Evolutionary conservation across 2,888 invertebrate species (phyloP).

Genomic region (Eueremaeus valkanovi): DNA sequence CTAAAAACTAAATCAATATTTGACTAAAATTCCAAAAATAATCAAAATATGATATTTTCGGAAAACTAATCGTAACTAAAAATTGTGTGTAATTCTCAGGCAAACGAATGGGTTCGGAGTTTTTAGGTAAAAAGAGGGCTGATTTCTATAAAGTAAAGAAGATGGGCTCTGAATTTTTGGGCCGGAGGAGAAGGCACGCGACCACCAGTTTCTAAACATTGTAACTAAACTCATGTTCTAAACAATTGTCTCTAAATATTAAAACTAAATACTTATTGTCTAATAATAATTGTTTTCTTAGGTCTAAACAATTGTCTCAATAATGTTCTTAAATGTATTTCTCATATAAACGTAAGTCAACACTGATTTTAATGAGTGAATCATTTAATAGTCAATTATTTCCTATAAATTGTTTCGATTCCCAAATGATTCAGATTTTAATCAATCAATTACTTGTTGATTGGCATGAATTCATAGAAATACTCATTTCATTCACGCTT

Average conservation of each 20-base stretch:
- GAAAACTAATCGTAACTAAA: neutral
- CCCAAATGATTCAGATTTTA: neutral
- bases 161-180: constrained; percentile 47
- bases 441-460: neutral
- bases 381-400: neutral
- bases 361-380: neutral
- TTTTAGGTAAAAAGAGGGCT: constrained; percentile 45
- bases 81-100: constrained; percentile 34
- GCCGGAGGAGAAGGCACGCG: constrained; percentile 37
- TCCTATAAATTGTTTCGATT: neutral
- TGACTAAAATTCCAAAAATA: neutral
- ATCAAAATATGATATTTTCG: neutral
- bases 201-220: constrained; percentile 8
- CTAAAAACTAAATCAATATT: neutral
- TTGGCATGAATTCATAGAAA: no score
- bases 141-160: constrained; percentile 35
- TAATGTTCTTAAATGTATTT: constrained; percentile 5
- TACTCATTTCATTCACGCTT: no score
- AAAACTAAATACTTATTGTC: neutral
- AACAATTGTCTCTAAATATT: neutral
- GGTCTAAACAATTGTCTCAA: constrained; percentile 17
- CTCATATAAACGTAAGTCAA: constrained; percentile 25
- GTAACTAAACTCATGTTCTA: constrained; percentile 15
- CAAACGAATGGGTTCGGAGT: constrained; percentile 48
- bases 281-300: neutral